Evolutionary conservation across 53 echinoderm and acorn worm species (phyloP).

Genomic region (Henricia sp.): DNA sequence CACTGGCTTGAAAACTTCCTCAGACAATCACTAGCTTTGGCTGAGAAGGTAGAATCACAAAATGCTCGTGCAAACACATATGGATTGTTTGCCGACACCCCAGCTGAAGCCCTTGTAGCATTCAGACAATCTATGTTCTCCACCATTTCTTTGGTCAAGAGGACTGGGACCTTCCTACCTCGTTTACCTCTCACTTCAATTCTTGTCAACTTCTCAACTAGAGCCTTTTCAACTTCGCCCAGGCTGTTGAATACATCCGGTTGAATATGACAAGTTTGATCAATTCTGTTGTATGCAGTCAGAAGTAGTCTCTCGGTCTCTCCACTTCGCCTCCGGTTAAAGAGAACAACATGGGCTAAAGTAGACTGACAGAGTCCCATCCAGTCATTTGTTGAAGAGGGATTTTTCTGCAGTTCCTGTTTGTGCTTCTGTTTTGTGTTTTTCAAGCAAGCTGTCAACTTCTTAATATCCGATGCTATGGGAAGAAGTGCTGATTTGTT

Average conservation of each 20-base stretch:
- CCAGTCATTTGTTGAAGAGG: slow-evolving; percentile 17
- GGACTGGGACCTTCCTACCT: slow-evolving; percentile 68
- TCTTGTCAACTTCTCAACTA: slow-evolving; percentile 41
- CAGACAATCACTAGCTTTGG: slow-evolving; percentile 57
- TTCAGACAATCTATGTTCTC: slow-evolving; percentile 53
- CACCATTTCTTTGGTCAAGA: slow-evolving; percentile 59
- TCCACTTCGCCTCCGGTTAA: slow-evolving; percentile 68
- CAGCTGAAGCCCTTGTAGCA: slow-evolving; percentile 25
- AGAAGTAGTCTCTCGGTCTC: slow-evolving; percentile 51
- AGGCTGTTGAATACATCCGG: slow-evolving; percentile 62
- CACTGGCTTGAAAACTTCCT: slow-evolving; percentile 37
- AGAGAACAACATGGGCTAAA: slow-evolving; percentile 61
- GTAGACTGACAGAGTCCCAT: slow-evolving; percentile 59
- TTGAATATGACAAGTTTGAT: neutral
- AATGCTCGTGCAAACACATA: slow-evolving; percentile 67
- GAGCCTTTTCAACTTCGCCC: slow-evolving; percentile 57
- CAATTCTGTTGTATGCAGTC: slow-evolving; percentile 30
- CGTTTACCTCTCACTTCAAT: slow-evolving; percentile 73
- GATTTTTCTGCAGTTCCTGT: neutral
- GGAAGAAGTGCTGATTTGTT: no score
- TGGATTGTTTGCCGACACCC: slow-evolving; percentile 51
- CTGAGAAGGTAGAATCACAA: slow-evolving; percentile 19
- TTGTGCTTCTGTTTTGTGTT: neutral
- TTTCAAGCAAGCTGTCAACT: neutral
- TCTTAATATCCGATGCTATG: slow-evolving; percentile 10